A percentile compares a stretch with the other conserved stretches of the same genome.
phyloP scores from a whole-genome alignment of 92 coral and sea anemone genomes.

The Porites divaricata region DNA sequence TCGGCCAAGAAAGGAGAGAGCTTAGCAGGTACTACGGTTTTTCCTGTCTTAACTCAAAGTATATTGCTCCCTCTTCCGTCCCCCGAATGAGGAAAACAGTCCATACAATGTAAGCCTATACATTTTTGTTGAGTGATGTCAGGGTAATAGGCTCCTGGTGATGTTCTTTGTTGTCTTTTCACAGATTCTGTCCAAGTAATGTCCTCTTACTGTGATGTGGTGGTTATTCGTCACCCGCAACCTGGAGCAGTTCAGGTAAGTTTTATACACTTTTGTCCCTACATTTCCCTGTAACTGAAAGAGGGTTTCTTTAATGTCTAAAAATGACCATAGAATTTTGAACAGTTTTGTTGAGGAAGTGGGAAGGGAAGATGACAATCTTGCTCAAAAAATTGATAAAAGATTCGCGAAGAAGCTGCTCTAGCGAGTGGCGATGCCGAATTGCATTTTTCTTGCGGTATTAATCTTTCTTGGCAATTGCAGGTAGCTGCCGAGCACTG shows the following conservation, averaged over 20 bases:
- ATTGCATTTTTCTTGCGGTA: background rate
- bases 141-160: too few species aligned
- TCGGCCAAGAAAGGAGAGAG: constrained; percentile 97
- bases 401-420: background rate
- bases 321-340: background rate
- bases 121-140: too few species aligned
- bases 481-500: constrained; percentile 94
- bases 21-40: constrained; percentile 71
- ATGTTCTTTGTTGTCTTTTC: background rate
- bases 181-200: constrained; percentile 93
- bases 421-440: too few species aligned
- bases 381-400: background rate
- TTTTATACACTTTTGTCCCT: background rate
- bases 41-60: too few species aligned
- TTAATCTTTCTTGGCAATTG: background rate
- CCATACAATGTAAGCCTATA: too few species aligned
- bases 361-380: background rate
- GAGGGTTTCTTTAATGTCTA: background rate
- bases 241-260: constrained; percentile 94
- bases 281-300: background rate
- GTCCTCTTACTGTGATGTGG: constrained; percentile 95
- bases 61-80: too few species aligned
- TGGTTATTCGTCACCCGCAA: constrained; percentile 92
- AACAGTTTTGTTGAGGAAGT: background rate
- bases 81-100: too few species aligned